Evolutionary conservation across 2,888 invertebrate species (phyloP).

Genomic region (Aphidius colemani): DNA sequence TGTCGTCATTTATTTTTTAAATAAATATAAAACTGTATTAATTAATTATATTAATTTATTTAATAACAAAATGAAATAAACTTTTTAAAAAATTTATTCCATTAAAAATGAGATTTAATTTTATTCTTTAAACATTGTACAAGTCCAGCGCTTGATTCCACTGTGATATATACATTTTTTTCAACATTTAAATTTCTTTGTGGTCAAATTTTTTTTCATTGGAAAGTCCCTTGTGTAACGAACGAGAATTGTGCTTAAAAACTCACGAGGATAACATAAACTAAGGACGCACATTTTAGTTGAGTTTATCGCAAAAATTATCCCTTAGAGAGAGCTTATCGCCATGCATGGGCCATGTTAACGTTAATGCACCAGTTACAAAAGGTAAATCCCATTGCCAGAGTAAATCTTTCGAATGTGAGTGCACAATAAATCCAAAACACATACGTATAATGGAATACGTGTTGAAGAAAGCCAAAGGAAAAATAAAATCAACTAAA

Average conservation of each 20-base stretch:
- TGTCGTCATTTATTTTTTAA: no score
- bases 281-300: constrained; percentile 29
- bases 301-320: constrained; percentile 36
- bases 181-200: neutral
- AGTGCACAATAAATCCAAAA: neutral
- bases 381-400: constrained; percentile 1
- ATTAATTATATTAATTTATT: no score
- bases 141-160: no score
- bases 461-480: neutral
- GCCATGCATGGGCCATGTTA: constrained; percentile 13
- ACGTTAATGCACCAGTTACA: constrained; percentile 15
- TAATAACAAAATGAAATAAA: no score
- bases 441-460: constrained; percentile 1
- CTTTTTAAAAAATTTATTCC: neutral
- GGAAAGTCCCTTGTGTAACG: neutral
- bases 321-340: constrained; percentile 29
- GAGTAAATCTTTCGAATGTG: neutral
- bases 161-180: no score
- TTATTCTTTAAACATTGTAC: no score
- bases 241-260: constrained; percentile 18
- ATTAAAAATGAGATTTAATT: neutral
- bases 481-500: neutral
- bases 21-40: no score
- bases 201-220: neutral
- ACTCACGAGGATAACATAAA: constrained; percentile 19